Evolutionary conservation across 2,797 vertebrate genomes (phyloP).

Genomic region (Hirundo rustica): DNA sequence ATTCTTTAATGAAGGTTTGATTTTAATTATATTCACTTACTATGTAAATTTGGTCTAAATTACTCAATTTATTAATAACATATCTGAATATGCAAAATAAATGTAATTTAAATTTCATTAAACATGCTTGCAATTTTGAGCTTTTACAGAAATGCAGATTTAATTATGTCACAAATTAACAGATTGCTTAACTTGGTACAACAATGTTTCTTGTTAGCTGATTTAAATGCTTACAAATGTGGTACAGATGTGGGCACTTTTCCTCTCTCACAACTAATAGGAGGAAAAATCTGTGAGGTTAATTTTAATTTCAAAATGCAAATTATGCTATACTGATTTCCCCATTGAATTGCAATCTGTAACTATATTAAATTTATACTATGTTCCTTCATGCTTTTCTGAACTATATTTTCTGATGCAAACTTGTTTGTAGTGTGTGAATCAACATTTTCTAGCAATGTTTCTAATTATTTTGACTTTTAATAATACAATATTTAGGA

Average conservation of each 20-base stretch:
- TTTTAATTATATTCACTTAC: slow-evolving; percentile 69
- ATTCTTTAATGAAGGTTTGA: slow-evolving; percentile 48
- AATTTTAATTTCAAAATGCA: slow-evolving; percentile 69
- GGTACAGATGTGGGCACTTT: slow-evolving; percentile 36
- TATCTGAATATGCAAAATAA: slow-evolving; percentile 61
- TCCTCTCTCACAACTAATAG: slow-evolving; percentile 51
- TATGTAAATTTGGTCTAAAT: slow-evolving; percentile 61
- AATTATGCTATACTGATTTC: slow-evolving; percentile 48
- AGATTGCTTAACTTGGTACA: slow-evolving; percentile 59
- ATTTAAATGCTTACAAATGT: slow-evolving; percentile 61
- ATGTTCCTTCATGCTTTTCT: slow-evolving; percentile 33
- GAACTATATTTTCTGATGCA: slow-evolving; percentile 36
- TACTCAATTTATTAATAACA: slow-evolving; percentile 59
- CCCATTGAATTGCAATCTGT: slow-evolving; percentile 47
- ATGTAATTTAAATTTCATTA: slow-evolving; percentile 63
- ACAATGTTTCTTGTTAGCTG: slow-evolving; percentile 52
- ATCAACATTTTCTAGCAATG: slow-evolving; percentile 35
- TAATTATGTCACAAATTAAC: slow-evolving; percentile 70
- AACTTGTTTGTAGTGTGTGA: slow-evolving; percentile 36
- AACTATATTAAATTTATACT: slow-evolving; percentile 58
- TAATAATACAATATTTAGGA: slow-evolving; percentile 21
- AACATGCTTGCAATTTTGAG: slow-evolving; percentile 41
- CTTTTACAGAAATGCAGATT: slow-evolving; percentile 47
- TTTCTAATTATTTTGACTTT: slow-evolving; percentile 32
- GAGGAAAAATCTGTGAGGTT: slow-evolving; percentile 59